Conservation (phyloP, 2,888 invertebrate species). For the Abrostola triplasia region DNA sequence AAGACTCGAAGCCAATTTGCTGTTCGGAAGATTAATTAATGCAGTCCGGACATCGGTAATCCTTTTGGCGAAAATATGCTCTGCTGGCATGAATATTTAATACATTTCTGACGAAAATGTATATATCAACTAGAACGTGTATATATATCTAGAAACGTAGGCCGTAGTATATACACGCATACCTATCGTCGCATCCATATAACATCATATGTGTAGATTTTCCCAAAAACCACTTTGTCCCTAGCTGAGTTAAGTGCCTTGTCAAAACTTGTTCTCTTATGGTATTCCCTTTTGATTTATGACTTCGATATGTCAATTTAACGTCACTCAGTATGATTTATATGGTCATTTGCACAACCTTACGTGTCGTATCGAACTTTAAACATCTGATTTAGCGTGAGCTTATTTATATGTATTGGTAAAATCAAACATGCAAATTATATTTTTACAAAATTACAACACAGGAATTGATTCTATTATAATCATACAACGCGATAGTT, state of each 20-base stretch:
- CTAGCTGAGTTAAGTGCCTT: slow-evolving; percentile 78
- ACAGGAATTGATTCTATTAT: no score
- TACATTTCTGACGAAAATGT: background rate
- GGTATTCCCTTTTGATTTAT: slow-evolving; percentile 84
- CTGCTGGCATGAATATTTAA: background rate
- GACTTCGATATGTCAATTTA: slow-evolving; percentile 85
- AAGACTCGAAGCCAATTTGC: background rate
- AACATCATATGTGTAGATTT: slow-evolving; percentile 55
- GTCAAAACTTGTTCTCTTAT: slow-evolving; percentile 85
- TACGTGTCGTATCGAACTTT: slow-evolving; percentile 53
- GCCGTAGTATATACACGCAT: background rate
- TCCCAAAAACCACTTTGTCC: slow-evolving; percentile 75
- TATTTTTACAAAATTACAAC: no score
- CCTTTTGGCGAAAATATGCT: background rate
- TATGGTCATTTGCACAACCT: slow-evolving; percentile 78
- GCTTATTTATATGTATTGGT: no score
- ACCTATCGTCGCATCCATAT: slow-evolving; percentile 20
- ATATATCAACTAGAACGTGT: no score
- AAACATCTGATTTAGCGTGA: slow-evolving; percentile 41
- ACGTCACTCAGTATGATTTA: slow-evolving; percentile 85
- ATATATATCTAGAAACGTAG: no score
- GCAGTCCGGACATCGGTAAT: background rate
- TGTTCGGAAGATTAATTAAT: background rate
- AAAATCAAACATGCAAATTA: background rate
- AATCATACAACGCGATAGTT: no score